Conservation (phyloP, 2,113 vertebrate genomes). For the Colistium nudipinnis region DNA sequence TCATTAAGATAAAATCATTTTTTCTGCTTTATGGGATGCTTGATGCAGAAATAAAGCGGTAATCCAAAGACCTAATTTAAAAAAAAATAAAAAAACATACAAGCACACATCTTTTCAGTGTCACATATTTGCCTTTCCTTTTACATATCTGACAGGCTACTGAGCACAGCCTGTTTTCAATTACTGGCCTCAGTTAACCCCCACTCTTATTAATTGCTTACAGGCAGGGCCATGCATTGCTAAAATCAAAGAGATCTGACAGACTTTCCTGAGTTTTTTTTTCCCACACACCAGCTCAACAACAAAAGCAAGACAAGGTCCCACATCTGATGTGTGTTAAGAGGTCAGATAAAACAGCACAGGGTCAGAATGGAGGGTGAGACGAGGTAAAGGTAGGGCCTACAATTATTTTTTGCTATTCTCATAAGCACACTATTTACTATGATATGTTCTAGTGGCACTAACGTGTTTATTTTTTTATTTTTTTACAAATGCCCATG, state of each 20-base stretch:
- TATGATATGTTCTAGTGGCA: too few species aligned
- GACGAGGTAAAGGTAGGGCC: slow-evolving; percentile 18
- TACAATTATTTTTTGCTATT: too few species aligned
- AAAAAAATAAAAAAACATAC: neutral
- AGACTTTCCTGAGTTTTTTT: slow-evolving; percentile 45
- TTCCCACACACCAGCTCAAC: slow-evolving; percentile 42
- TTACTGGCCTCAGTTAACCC: slow-evolving; percentile 63
- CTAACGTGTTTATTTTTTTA: too few species aligned
- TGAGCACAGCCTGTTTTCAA: slow-evolving; percentile 64
- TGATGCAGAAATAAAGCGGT: neutral
- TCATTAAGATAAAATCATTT: neutral
- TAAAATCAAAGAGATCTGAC: slow-evolving; percentile 58
- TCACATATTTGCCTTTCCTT: neutral
- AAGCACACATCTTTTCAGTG: neutral
- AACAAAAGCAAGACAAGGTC: slow-evolving; percentile 33
- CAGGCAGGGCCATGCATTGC: slow-evolving; percentile 53
- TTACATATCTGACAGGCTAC: slow-evolving; percentile 29
- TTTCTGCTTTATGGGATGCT: neutral
- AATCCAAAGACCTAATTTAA: neutral
- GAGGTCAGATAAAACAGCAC: slow-evolving; percentile 16
- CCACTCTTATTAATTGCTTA: slow-evolving; percentile 65
- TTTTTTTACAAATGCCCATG: too few species aligned
- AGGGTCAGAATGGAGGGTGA: neutral
- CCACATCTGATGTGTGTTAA: slow-evolving; percentile 72
- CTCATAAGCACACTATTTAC: too few species aligned